These are phyloP conservation scores for Amblyjoppa proteus DNA, from an alignment of 2,888 invertebrate genomes.

Conservation along the genomic window DNA sequence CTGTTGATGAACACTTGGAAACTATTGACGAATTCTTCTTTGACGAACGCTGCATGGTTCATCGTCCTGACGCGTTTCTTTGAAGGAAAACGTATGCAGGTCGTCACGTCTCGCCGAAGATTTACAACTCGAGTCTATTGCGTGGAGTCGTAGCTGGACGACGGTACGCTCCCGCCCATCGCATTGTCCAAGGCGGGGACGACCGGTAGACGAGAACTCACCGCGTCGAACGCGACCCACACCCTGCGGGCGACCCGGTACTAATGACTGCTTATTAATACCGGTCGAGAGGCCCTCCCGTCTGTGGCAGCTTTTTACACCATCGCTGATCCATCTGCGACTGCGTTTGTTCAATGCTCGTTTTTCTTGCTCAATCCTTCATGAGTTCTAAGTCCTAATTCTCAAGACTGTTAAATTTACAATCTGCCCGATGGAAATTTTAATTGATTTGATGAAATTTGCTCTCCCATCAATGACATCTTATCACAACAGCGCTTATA, in stretches of 20 bases:
- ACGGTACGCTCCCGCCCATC: constrained; percentile 62
- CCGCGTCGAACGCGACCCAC: constrained; percentile 21
- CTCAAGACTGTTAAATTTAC: no score
- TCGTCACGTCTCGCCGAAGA: constrained; percentile 12
- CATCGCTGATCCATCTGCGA: constrained; percentile 71
- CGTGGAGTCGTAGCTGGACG: constrained; percentile 43
- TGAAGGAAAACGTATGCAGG: background rate
- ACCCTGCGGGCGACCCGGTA: background rate
- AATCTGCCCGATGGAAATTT: no score
- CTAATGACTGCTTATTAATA: constrained; percentile 78
- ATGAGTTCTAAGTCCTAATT: no score
- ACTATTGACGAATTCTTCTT: constrained; percentile 21
- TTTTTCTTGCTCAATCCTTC: background rate
- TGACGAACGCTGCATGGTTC: constrained; percentile 11
- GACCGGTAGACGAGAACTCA: constrained; percentile 35
- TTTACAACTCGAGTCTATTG: constrained; percentile 34
- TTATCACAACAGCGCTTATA: constrained; percentile 56
- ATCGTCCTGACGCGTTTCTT: constrained; percentile 19
- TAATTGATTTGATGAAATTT: no score
- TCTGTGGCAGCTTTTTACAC: constrained; percentile 68
- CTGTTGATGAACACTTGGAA: constrained; percentile 17
- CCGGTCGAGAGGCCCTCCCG: constrained; percentile 70
- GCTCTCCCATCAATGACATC: constrained; percentile 71
- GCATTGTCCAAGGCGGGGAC: constrained; percentile 58
- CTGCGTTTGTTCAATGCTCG: constrained; percentile 15